Conservation (phyloP, 1,140 invertebrate genomes). For the Plutomurus gul region DNA sequence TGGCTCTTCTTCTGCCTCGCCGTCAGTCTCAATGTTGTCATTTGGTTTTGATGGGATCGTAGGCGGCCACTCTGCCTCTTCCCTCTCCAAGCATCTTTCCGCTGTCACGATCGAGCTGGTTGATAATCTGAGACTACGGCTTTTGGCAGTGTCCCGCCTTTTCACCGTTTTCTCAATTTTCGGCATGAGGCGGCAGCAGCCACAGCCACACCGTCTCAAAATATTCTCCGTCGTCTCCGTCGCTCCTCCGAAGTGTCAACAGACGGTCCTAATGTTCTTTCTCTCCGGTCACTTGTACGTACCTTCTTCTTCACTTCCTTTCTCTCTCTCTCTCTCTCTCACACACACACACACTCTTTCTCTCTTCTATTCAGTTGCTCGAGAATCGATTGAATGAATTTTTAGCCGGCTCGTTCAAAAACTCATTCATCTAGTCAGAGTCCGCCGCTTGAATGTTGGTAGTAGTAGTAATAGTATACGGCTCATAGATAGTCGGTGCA, state of each 20-base stretch:
- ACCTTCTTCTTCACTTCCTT: too few relatives aligned
- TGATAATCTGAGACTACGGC: background rate
- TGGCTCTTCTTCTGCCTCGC: background rate
- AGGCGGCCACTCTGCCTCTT: background rate
- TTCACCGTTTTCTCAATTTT: constrained; percentile 15
- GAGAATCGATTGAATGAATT: background rate
- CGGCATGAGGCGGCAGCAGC: constrained; percentile 15
- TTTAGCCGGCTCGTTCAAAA: background rate
- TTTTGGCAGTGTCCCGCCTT: constrained; percentile 3
- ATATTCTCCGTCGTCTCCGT: background rate
- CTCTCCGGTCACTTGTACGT: background rate
- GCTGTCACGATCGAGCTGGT: background rate
- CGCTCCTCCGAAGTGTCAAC: background rate
- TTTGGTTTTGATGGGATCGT: background rate
- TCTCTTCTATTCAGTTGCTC: background rate
- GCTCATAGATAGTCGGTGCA: background rate
- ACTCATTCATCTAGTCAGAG: background rate
- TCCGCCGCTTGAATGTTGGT: background rate
- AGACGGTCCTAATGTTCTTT: constrained; percentile 3
- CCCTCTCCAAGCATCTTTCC: constrained; percentile 1
- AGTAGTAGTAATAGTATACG: background rate
- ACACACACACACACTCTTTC: too few relatives aligned
- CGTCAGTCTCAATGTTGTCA: background rate
- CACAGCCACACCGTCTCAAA: background rate
- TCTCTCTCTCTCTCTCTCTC: too few relatives aligned